These are phyloP conservation scores for Agrypnus murinus DNA, from an alignment of 2,888 invertebrate genomes.

Conservation along the genomic window DNA sequence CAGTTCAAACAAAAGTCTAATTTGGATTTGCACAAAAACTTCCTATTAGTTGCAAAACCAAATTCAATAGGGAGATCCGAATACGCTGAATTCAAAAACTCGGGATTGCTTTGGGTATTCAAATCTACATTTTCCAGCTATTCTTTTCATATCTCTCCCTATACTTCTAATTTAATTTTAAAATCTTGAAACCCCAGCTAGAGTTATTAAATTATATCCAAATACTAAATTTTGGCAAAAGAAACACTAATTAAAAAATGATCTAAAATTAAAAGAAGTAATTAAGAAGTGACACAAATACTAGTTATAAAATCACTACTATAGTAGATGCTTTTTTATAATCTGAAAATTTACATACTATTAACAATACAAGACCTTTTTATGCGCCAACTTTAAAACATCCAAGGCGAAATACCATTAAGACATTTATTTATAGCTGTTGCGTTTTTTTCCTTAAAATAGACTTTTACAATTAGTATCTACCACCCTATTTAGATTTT, in stretches of 20 bases:
- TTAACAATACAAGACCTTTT: neutral
- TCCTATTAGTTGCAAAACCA: too few relatives aligned
- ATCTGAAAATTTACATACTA: slow-evolving; percentile 9
- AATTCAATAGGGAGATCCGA: too few relatives aligned
- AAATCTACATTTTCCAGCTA: neutral
- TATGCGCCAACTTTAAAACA: neutral
- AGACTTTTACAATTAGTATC: too few relatives aligned
- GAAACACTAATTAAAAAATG: neutral
- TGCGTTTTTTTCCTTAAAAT: neutral
- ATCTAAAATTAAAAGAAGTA: neutral
- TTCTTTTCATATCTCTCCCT: slow-evolving; percentile 1
- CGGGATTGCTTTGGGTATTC: neutral
- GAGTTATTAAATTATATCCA: slow-evolving; percentile 19
- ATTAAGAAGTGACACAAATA: neutral
- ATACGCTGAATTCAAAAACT: neutral
- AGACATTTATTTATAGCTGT: neutral
- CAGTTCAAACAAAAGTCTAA: too few relatives aligned
- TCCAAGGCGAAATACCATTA: neutral
- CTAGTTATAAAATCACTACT: too few relatives aligned
- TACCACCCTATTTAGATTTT: too few relatives aligned
- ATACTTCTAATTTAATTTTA: slow-evolving; percentile 17
- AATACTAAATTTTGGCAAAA: slow-evolving; percentile 10
- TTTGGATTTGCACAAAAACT: too few relatives aligned
- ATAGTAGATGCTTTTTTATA: too few relatives aligned
- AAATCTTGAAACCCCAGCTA: slow-evolving; percentile 10